Conservation (phyloP, 1,140 invertebrate species). For the Aphis gossypii region DNA sequence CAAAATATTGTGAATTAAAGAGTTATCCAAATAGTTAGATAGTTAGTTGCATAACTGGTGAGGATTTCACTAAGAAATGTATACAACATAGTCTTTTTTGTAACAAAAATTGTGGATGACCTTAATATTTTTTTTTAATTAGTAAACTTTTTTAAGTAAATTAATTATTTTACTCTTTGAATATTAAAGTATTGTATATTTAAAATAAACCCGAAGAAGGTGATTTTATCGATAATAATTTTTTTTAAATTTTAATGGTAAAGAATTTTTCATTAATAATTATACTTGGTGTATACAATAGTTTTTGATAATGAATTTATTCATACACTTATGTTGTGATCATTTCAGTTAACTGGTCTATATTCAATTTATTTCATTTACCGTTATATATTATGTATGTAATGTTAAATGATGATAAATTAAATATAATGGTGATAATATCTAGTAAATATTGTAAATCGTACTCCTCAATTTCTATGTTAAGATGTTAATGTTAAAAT, state of each 20-base stretch:
- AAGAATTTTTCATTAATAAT: neutral
- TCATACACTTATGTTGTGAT: neutral
- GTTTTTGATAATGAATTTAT: neutral
- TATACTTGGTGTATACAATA: neutral
- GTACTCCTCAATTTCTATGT: neutral
- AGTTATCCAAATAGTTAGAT: neutral
- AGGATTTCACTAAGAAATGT: neutral
- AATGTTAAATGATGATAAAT: neutral
- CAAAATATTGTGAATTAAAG: neutral
- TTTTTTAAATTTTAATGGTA: neutral
- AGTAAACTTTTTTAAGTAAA: neutral
- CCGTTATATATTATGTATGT: neutral
- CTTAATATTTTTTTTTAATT: neutral
- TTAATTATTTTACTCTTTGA: neutral
- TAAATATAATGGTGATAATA: neutral
- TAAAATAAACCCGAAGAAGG: neutral
- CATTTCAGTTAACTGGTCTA: neutral
- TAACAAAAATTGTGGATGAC: neutral
- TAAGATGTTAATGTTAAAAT: neutral
- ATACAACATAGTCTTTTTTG: neutral
- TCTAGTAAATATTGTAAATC: neutral
- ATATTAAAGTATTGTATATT: neutral
- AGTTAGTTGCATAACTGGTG: neutral
- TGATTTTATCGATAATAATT: neutral
- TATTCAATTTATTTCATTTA: neutral